phyloP scores from a whole-genome alignment of 2,113 vertebrate genomes.

The Macroglossus sobrinus region DNA sequence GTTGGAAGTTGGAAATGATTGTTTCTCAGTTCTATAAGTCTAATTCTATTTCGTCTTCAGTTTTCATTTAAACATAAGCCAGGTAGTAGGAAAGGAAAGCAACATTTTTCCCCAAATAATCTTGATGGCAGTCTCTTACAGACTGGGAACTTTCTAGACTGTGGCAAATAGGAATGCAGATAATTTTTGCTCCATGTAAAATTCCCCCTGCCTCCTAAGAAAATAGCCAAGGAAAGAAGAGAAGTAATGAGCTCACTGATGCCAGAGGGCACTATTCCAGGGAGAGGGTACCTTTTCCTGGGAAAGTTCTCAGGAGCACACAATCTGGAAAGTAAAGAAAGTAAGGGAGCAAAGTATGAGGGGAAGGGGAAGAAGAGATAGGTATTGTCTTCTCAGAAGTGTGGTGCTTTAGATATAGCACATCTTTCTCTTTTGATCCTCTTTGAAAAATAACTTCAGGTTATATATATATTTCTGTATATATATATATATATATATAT shows the following conservation, averaged over 20 bases:
- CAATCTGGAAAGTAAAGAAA: background rate
- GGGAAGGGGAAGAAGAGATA: background rate
- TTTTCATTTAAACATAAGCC: background rate
- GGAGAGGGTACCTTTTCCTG: background rate
- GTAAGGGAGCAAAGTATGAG: background rate
- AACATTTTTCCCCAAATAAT: background rate
- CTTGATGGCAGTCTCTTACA: background rate
- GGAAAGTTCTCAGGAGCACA: background rate
- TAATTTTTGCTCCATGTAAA: background rate
- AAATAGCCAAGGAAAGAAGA: background rate
- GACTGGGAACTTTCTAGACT: background rate
- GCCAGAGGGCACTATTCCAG: background rate
- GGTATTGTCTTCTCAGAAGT: background rate
- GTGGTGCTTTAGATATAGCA: background rate
- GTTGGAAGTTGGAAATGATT: background rate
- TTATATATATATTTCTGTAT: too few relatives aligned
- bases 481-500: too few relatives aligned
- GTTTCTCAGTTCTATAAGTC: background rate
- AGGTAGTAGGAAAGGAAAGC: background rate
- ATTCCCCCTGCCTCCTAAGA: background rate
- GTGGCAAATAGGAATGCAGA: background rate
- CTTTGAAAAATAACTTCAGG: background rate
- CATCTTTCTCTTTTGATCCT: background rate
- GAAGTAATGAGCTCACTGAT: background rate
- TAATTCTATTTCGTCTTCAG: background rate